Percentiles rank a stretch among this genome's conserved stretches.
These are phyloP conservation scores for Diplosoma virens DNA, from an alignment of 23 tunicate genomes.

Conservation along the genomic window DNA sequence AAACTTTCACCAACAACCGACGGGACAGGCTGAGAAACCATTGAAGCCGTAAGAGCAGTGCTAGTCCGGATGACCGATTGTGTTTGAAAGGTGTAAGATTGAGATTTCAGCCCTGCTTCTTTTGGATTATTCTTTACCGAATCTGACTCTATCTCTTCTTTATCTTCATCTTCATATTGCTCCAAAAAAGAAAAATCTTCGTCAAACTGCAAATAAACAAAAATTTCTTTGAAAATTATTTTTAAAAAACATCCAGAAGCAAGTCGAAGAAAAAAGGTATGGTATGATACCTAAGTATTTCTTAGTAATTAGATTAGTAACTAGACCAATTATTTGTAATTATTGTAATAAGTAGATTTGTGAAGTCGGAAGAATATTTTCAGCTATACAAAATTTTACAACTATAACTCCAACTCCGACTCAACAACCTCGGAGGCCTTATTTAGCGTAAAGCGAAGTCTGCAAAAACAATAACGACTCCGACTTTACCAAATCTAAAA, in stretches of 20 bases:
- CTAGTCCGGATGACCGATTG: conserved; percentile 16
- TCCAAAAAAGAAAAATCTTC: conserved; percentile 11
- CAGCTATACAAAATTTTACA: no score
- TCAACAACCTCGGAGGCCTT: no score
- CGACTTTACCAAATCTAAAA: no score
- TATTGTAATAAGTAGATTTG: no score
- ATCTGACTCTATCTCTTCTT: neutral
- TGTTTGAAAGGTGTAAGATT: neutral
- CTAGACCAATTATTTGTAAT: no score
- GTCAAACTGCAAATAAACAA: conserved; percentile 27
- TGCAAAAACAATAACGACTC: no score
- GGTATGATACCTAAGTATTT: no score
- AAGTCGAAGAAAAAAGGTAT: no score
- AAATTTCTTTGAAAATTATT: neutral
- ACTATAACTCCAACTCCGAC: no score
- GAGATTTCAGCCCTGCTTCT: neutral
- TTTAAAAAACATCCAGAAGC: neutral
- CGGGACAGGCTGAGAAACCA: neutral
- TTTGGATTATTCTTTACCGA: neutral
- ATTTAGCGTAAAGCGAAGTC: no score
- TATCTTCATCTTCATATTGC: neutral
- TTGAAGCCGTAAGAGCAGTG: conserved; percentile 6
- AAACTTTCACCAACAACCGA: conserved; percentile 9
- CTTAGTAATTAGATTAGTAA: no score
- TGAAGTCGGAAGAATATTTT: no score